Percentiles rank a stretch among this genome's conserved stretches.
These are phyloP conservation scores for Gadus macrocephalus DNA, from an alignment of 2,113 vertebrate species.

Conservation along the genomic window DNA sequence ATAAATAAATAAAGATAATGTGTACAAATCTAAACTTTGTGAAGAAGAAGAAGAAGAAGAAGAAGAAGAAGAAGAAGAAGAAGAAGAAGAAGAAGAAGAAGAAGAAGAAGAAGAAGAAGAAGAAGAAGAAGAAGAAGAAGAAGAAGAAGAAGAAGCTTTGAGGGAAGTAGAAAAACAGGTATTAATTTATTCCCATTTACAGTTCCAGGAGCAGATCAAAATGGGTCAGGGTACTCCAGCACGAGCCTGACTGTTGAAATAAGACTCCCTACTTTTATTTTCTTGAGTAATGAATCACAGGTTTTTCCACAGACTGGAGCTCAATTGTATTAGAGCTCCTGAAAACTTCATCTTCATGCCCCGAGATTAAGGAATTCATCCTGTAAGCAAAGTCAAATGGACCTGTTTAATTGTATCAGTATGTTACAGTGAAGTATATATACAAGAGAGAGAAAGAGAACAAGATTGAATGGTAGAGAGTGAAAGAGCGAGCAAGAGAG, in stretches of 20 bases:
- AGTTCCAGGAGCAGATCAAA: conserved; percentile 54
- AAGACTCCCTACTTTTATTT: conserved; percentile 61
- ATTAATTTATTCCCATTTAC: conserved; percentile 67
- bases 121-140: conserved; percentile 30
- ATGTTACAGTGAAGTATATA: conserved; percentile 44
- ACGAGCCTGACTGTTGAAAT: conserved; percentile 52
- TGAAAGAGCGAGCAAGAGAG: not conserved
- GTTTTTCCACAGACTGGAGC: conserved; percentile 57
- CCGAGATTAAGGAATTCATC: conserved; percentile 62
- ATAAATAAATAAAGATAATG: too few relatives aligned
- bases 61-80: not conserved
- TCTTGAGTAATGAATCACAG: conserved; percentile 68
- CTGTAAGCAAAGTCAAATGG: conserved; percentile 62
- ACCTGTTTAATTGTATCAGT: conserved; percentile 68
- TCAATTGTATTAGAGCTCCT: conserved; percentile 69
- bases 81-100: conserved; percentile 27
- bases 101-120: conserved; percentile 31
- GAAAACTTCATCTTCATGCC: conserved; percentile 60
- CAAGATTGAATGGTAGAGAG: not conserved
- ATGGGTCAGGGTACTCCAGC: conserved; percentile 58
- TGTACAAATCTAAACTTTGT: conserved; percentile 65
- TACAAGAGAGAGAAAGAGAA: not conserved
- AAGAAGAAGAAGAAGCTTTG: conserved; percentile 41
- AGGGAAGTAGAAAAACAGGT: conserved; percentile 64
- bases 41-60: conserved; percentile 29